Conservation (phyloP, 2,113 vertebrate species). For the Meleagris gallopavo region DNA sequence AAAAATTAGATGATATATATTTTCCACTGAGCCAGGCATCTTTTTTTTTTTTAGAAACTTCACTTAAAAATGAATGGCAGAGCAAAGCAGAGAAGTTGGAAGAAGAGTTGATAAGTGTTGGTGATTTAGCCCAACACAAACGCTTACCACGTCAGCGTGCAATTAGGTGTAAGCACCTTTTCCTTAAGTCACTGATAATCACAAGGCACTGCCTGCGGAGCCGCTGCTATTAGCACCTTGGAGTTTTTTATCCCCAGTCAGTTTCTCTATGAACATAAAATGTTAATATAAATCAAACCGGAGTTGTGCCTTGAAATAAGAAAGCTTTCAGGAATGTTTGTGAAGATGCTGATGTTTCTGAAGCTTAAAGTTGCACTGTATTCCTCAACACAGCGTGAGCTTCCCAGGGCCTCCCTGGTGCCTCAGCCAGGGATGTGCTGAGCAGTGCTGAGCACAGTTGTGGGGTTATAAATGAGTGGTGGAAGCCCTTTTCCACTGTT, state of each 20-base stretch:
- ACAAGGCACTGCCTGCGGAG: background rate
- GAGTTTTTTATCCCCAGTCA: slow-evolving; percentile 1
- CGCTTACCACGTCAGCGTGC: background rate
- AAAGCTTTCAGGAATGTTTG: background rate
- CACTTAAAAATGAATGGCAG: slow-evolving; percentile 12
- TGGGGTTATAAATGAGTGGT: background rate
- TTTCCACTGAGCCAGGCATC: slow-evolving; percentile 9
- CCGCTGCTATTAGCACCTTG: background rate
- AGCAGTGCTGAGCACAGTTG: background rate
- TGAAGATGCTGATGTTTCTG: background rate
- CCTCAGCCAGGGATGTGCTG: background rate
- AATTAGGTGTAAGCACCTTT: slow-evolving; percentile 2
- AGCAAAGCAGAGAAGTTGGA: background rate
- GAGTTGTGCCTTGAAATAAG: background rate
- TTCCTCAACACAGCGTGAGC: background rate
- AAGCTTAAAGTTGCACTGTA: background rate
- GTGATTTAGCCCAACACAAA: background rate
- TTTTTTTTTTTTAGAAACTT: background rate
- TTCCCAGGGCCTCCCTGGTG: background rate
- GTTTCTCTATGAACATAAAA: background rate
- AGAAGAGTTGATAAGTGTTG: background rate
- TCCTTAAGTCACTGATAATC: background rate
- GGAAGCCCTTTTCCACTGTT: background rate
- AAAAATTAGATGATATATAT: slow-evolving; percentile 53
- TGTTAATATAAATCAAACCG: background rate